Conservation (phyloP, 2,797 vertebrate genomes). For the Onychomys leucogaster region DNA sequence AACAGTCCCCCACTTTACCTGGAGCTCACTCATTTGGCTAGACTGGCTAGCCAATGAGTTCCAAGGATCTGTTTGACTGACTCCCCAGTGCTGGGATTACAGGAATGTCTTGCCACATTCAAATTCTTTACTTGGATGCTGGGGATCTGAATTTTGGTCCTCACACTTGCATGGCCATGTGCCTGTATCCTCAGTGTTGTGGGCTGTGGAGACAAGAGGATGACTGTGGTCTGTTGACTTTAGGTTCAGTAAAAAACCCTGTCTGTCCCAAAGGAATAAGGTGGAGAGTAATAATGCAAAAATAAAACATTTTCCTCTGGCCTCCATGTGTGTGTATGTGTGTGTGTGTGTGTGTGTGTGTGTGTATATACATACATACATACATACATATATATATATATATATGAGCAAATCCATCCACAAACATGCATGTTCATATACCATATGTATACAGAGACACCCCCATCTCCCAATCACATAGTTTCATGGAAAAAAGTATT, state of each 20-base stretch:
- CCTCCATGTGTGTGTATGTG: background rate
- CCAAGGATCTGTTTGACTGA: background rate
- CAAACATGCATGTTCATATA: background rate
- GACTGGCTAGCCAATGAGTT: background rate
- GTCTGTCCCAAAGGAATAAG: background rate
- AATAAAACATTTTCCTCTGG: background rate
- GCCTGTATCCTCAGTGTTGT: background rate
- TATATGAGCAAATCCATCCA: background rate
- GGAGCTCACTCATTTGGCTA: background rate
- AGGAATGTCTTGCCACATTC: background rate
- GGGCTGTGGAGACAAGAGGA: background rate
- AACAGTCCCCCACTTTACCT: background rate
- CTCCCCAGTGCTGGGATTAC: background rate
- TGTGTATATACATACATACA: too few species aligned
- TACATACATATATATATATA: too few species aligned
- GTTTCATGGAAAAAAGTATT: conserved; percentile 4
- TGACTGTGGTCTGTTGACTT: background rate
- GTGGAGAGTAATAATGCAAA: background rate
- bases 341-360: too few species aligned
- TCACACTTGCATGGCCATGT: background rate
- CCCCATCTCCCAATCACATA: background rate
- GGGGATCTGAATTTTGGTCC: background rate
- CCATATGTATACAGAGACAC: background rate
- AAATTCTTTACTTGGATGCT: too few species aligned
- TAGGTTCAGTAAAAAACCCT: background rate